phyloP scores from a whole-genome alignment of 1,140 invertebrate species.

The Drosophila hydei region DNA sequence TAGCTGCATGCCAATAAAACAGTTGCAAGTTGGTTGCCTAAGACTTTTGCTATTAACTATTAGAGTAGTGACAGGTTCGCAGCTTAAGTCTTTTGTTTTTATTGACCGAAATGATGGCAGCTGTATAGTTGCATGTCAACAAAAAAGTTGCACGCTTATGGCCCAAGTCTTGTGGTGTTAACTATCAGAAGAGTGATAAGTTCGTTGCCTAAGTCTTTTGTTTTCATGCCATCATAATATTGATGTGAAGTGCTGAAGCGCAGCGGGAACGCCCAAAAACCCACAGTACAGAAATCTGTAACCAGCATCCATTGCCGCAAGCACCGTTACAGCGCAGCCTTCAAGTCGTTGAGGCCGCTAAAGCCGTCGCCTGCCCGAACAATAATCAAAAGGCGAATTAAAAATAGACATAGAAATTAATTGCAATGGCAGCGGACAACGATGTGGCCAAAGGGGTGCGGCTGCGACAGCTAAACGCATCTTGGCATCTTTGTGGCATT shows the following conservation, averaged over 20 bases:
- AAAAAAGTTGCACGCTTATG: no score
- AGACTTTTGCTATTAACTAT: neutral
- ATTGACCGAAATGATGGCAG: constrained; percentile 3
- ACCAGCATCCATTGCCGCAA: neutral
- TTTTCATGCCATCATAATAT: constrained; percentile 35
- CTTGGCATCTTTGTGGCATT: constrained; percentile 45
- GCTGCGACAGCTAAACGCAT: constrained; percentile 42
- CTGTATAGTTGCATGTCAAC: no score
- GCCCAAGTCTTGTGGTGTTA: no score
- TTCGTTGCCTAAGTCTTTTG: constrained; percentile 71
- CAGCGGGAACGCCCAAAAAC: constrained; percentile 5
- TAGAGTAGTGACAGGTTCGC: neutral
- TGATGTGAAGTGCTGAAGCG: constrained; percentile 20
- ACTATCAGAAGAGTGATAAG: constrained; percentile 9
- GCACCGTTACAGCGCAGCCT: constrained; percentile 37
- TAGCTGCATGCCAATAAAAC: neutral
- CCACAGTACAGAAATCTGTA: neutral
- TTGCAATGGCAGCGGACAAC: constrained; percentile 54
- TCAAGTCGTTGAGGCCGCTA: neutral
- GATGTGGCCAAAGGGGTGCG: constrained; percentile 29
- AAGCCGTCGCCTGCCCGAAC: constrained; percentile 4
- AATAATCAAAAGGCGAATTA: constrained; percentile 64
- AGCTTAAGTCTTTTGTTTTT: constrained; percentile 4
- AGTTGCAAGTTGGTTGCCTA: neutral
- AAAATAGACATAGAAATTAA: constrained; percentile 75